Evolutionary conservation across 2,888 invertebrate species (phyloP), one percentile per base, ranked within the genome.

Genomic region (Lucinisca nassula): DNA sequence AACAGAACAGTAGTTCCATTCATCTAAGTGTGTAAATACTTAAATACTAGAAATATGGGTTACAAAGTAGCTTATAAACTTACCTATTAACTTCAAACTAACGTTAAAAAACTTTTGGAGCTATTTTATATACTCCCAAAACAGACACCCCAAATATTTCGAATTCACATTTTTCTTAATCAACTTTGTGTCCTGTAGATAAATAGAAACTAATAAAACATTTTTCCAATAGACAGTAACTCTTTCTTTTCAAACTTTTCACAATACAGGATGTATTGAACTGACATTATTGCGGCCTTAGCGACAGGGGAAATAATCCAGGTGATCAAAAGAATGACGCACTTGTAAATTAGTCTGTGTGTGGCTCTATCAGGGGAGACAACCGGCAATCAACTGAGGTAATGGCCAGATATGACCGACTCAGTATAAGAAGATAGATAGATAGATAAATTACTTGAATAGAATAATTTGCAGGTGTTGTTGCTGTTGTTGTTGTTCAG

Each of bases 261-360:
- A 79, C 21, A 40, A 45, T 35, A 38, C 14, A 24, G 27, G 67
- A 35, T 35, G 8, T 40, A 55, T 55, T 55, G 55, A 35, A 67
- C 27, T 51, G 80, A 80, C 80, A 80, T 24, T 40, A 67, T 61
- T 38, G 91, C 91, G 91, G 81, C 89, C 91, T 85, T 91, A 84
- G 87, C 87, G 74, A 91, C 91, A 91, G 87, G 91, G 86, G 85
- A 85, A 55, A 67, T 87, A 89, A 91, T 67, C 74, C 37, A 49
- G 45, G 30, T 45, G 14, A 67, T 27, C 27, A 58, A 27, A 24
- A 8, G 14, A 27, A 58, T 27, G 27, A 14, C 58, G 58, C 58
- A 58, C 58, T 27, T 58, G 58, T 27, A 6, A 40, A 6, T n/a
- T n/a, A n/a, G n/a, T n/a, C n/a, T n/a, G n/a, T n/a, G n/a, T n/a